Conservation (phyloP, 2,888 invertebrate species). For the Furcula furcula region DNA sequence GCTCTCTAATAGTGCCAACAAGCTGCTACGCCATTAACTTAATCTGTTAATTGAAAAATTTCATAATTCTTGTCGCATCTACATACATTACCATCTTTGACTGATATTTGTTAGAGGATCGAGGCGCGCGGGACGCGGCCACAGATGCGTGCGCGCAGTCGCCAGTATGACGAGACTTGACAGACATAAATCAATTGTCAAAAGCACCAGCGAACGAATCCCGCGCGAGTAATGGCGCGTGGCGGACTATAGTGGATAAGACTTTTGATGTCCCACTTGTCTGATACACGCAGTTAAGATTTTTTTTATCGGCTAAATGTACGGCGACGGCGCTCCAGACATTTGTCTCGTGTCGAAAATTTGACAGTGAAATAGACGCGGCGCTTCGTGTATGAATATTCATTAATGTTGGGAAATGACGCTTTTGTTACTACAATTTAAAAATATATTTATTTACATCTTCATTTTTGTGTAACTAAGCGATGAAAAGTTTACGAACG, state of each 20-base stretch:
- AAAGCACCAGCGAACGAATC: conserved; percentile 62
- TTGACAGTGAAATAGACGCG: background rate
- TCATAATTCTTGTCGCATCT: too few relatives aligned
- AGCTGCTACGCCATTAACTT: too few relatives aligned
- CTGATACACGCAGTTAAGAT: background rate
- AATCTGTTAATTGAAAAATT: too few relatives aligned
- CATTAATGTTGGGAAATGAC: conserved; percentile 1
- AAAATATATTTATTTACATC: too few relatives aligned
- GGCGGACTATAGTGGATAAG: conserved; percentile 51
- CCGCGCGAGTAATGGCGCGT: conserved; percentile 59
- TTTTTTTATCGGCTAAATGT: background rate
- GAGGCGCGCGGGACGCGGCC: conserved; percentile 26
- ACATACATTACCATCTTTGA: conserved; percentile 42
- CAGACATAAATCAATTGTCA: conserved; percentile 82
- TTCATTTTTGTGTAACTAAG: too few relatives aligned
- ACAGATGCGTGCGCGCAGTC: conserved; percentile 72
- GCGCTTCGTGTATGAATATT: background rate
- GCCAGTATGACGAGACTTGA: conserved; percentile 76
- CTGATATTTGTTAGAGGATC: conserved; percentile 39
- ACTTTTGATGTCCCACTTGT: conserved; percentile 3
- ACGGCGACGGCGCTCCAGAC: background rate
- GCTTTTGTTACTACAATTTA: conserved; percentile 4
- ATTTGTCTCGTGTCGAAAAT: conserved; percentile 1
- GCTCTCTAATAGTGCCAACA: too few relatives aligned
- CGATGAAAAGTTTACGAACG: too few relatives aligned